Evolutionary conservation across 2,888 invertebrate species (phyloP).

Genomic region (Ephialtes manifestator): DNA sequence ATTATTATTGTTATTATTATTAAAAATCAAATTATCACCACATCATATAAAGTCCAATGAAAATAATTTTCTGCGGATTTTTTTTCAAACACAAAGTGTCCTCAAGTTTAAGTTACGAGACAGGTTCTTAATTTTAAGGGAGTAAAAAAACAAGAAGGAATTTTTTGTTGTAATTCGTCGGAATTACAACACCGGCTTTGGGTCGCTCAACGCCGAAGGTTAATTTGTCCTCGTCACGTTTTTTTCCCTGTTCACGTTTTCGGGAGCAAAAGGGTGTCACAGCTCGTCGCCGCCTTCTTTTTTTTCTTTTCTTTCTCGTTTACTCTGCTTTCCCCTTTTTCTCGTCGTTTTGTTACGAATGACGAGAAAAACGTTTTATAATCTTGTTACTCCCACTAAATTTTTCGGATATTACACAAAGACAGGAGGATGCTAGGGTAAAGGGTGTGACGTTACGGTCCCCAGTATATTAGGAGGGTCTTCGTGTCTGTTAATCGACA

Average conservation of each 20-base stretch:
- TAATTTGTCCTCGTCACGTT: constrained; percentile 83
- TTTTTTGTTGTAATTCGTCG: too few species aligned
- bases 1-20: too few species aligned
- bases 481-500: constrained; percentile 51
- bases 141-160: too few species aligned
- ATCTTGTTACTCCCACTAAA: constrained; percentile 55
- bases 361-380: constrained; percentile 23
- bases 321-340: constrained; percentile 47
- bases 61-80: too few species aligned
- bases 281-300: constrained; percentile 13
- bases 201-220: constrained; percentile 62
- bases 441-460: constrained; percentile 23
- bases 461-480: constrained; percentile 23
- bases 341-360: not conserved
- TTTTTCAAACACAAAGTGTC: too few species aligned
- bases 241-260: constrained; percentile 37
- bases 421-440: constrained; percentile 12
- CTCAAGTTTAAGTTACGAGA: too few species aligned
- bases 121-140: too few species aligned
- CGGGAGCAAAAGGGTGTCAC: constrained; percentile 64
- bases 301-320: constrained; percentile 35
- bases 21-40: too few species aligned
- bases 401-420: constrained; percentile 58
- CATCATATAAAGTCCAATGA: too few species aligned
- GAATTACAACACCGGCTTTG: constrained; percentile 36